Evolutionary conservation across 2,113 vertebrate species (phyloP).

Genomic region (Prunella himalayana): DNA sequence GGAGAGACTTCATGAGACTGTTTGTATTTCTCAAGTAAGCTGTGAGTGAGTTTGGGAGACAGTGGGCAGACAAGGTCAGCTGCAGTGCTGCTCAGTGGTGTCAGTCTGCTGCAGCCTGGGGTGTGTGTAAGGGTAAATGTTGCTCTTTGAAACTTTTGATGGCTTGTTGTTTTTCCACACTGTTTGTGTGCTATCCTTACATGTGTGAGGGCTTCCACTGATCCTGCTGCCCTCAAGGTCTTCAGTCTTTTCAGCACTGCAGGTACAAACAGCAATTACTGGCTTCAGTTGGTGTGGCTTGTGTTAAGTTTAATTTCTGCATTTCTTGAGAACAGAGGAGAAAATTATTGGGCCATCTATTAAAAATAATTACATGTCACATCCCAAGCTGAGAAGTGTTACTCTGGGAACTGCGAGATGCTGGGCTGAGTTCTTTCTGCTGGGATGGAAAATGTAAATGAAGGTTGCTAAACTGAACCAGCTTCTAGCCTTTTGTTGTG

Average conservation of each 20-base stretch:
- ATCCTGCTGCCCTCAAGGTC: not conserved
- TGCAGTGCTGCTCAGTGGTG: not conserved
- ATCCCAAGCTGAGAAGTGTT: not conserved
- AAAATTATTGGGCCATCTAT: not conserved
- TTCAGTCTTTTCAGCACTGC: not conserved
- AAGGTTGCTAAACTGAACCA: not conserved
- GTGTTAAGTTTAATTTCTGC: constrained; percentile 7
- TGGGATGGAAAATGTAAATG: not conserved
- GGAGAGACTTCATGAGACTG: not conserved
- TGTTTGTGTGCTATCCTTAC: not conserved
- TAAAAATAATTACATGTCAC: not conserved
- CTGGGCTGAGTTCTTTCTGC: not conserved
- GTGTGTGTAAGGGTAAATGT: not conserved
- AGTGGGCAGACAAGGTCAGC: not conserved
- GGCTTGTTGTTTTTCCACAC: not conserved
- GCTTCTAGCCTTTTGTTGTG: not conserved
- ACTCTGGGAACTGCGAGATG: not conserved
- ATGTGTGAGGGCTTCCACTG: not conserved
- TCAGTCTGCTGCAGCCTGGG: not conserved
- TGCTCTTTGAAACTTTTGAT: not conserved
- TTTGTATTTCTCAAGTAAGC: not conserved
- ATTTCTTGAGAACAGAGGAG: not conserved
- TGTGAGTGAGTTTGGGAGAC: not conserved
- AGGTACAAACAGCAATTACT: not conserved
- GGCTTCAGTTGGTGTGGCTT: not conserved